Conservation (phyloP, 2,888 invertebrate species). For the Neoitamus cyanurus region DNA sequence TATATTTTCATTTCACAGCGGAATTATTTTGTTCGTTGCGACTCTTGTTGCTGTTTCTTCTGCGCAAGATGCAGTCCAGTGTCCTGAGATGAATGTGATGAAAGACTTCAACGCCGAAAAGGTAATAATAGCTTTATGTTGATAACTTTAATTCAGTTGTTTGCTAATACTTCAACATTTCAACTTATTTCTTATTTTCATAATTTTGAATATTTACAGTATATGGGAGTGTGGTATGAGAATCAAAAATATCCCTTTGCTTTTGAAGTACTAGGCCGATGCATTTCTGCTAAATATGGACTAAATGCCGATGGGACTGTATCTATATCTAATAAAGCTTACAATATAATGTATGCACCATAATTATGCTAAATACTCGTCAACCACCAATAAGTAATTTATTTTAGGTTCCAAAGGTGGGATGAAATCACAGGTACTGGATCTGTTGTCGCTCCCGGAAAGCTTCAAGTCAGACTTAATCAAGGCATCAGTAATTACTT, state of each 20-base stretch:
- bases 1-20: neutral
- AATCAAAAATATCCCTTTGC: conserved; percentile 16
- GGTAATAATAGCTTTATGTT: neutral
- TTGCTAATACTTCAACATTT: neutral
- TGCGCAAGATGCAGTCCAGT: neutral
- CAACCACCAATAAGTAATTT: neutral
- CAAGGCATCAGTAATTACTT: neutral
- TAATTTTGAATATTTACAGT: neutral
- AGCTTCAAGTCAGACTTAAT: neutral
- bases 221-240: conserved; percentile 42
- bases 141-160: neutral
- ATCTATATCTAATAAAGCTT: neutral
- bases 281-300: conserved; percentile 17
- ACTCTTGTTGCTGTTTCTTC: neutral
- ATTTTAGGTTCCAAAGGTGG: neutral
- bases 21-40: neutral
- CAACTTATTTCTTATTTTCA: neutral
- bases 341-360: neutral
- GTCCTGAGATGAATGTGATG: conserved; percentile 7
- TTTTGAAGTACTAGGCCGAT: conserved; percentile 7
- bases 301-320: conserved; percentile 18
- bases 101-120: neutral
- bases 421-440: neutral
- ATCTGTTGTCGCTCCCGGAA: conserved; percentile 11
- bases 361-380: neutral